Base-by-base conservation (phyloP, 2,113 vertebrate genomes). In the Ondatra zibethicus region DNA sequence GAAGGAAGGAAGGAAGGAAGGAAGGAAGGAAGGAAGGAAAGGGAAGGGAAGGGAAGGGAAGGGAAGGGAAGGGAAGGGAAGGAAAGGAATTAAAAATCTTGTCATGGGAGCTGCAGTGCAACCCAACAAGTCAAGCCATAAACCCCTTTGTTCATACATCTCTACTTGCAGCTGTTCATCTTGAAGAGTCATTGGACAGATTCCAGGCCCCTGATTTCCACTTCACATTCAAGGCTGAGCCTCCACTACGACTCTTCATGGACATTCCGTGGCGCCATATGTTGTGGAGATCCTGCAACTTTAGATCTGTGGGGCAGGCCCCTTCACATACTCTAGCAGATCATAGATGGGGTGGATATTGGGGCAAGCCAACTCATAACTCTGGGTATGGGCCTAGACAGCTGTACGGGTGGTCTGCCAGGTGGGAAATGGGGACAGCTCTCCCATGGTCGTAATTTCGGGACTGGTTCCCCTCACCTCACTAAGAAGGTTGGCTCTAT, bases 41-140 rank as follows among this genome's bases (percentile, higher is more conserved):
- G 50, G n/a, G 2, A 11, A 50, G 55, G 2, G 2, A 72, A 2
- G 7, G 36, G 16, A 72, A 72, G 3, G 17, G 2, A 11, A 50
- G 55, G 2, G 2, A 72, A 2, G 7, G 11, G 50, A 50, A 11
- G 11, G 50, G 2, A 11, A 50, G 55, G 2, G 2, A 72, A 2
- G 7, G 36, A 7, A 72, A 72, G 3, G 17, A 4, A 72, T 21
- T 73, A 39, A 39, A 68, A 33, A 33, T 68, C 31, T 7, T 33
- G 13, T 68, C 31, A 16, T 33, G 31, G 13, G 33, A 68, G 13
- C 13, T 33, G 13, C 66, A 68, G 66, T 68, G 5, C 12, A 33
- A 68, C 66, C 31, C 66, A 63, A 63, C 61, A 33, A 39, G 70
- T 73, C 36, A 73, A 3, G 7, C 19, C 17, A 2, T 39, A 39